A percentile compares a stretch with the other conserved stretches of the same genome.
Evolutionary conservation across 2,113 vertebrate genomes (phyloP).

Genomic region (Silurus meridionalis): DNA sequence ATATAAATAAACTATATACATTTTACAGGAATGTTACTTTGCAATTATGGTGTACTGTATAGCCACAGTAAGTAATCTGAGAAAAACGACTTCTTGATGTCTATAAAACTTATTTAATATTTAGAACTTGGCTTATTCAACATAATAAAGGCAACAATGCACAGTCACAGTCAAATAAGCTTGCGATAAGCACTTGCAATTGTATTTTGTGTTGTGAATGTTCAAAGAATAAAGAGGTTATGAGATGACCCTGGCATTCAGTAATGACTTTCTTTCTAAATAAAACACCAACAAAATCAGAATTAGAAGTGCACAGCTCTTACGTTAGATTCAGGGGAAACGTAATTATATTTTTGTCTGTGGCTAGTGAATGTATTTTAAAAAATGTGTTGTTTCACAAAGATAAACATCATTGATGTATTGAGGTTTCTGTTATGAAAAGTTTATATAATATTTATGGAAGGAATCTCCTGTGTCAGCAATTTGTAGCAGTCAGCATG

Average conservation of each 20-base stretch:
- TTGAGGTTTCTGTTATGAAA: neutral
- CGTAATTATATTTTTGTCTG: neutral
- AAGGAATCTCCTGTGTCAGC: neutral
- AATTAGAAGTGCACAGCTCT: neutral
- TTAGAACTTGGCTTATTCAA: neutral
- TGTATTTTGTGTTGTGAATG: neutral
- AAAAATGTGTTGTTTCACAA: neutral
- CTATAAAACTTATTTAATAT: neutral
- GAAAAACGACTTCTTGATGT: neutral
- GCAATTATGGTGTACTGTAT: neutral
- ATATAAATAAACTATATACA: neutral
- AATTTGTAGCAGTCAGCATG: neutral
- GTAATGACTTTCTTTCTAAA: neutral
- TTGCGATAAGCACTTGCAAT: neutral
- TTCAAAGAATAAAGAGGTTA: neutral
- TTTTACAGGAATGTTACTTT: conserved; percentile 23
- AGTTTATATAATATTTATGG: neutral
- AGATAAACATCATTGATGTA: neutral
- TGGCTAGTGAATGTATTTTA: neutral
- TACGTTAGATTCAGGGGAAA: neutral
- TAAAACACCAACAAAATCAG: neutral
- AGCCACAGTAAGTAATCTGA: neutral
- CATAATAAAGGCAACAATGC: neutral
- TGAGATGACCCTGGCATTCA: neutral
- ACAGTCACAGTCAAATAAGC: neutral